Percentiles rank a stretch among this genome's conserved stretches.
phyloP scores from a whole-genome alignment of 2,113 vertebrate species.

The Athene noctua region DNA sequence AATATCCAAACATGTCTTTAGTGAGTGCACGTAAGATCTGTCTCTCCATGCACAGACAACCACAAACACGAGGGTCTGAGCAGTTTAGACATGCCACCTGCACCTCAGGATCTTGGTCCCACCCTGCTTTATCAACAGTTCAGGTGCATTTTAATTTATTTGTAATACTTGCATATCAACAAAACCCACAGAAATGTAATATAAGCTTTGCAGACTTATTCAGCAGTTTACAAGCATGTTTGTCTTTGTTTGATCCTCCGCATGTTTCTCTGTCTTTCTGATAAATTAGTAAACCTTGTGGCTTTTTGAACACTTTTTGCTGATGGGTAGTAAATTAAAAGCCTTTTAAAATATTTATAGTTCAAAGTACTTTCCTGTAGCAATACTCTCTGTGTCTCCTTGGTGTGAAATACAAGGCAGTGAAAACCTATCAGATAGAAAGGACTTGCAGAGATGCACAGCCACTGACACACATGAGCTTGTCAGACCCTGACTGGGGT shows the following conservation, averaged over 20 bases:
- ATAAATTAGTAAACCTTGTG: slow-evolving; percentile 64
- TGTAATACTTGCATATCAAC: slow-evolving; percentile 28
- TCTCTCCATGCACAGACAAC: neutral
- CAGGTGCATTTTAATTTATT: slow-evolving; percentile 35
- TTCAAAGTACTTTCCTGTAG: slow-evolving; percentile 36
- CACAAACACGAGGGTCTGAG: neutral
- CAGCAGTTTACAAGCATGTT: slow-evolving; percentile 45
- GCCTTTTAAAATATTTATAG: slow-evolving; percentile 58
- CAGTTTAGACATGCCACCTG: neutral
- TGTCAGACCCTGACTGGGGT: fast-evolving
- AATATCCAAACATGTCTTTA: neutral
- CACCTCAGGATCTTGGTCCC: slow-evolving; percentile 17
- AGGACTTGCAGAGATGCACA: neutral
- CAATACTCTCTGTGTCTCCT: neutral
- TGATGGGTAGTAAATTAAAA: slow-evolving; percentile 62
- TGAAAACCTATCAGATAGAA: slow-evolving; percentile 8
- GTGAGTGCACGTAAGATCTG: neutral
- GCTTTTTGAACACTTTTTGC: slow-evolving; percentile 57
- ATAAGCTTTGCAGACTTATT: slow-evolving; percentile 17
- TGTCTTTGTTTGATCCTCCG: slow-evolving; percentile 55
- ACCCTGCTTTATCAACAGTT: slow-evolving; percentile 15
- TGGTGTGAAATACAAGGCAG: slow-evolving; percentile 39
- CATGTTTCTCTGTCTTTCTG: slow-evolving; percentile 36
- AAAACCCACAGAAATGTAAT: slow-evolving; percentile 46
- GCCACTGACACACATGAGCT: neutral